These are phyloP conservation scores for Tetheella fluctuosa DNA, from an alignment of 2,888 invertebrate species.

Conservation along the genomic window DNA sequence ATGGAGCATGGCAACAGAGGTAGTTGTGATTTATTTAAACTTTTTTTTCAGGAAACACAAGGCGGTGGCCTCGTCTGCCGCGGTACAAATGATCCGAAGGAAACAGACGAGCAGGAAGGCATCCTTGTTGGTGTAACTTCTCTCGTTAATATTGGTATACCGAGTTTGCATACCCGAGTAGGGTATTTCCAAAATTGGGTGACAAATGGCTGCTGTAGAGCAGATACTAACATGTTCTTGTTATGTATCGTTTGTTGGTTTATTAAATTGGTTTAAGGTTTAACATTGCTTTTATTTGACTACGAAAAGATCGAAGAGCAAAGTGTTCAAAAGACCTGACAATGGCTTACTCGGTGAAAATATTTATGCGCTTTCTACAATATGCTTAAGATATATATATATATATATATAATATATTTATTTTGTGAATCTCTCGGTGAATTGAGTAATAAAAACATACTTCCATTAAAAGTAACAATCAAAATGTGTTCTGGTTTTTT, in stretches of 20 bases:
- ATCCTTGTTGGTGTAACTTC: slow-evolving; percentile 60
- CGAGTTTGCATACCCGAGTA: slow-evolving; percentile 52
- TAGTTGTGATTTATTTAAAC: no score
- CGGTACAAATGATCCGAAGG: slow-evolving; percentile 59
- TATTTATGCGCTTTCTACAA: no score
- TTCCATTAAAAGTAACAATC: no score
- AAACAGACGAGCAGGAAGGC: slow-evolving; percentile 44
- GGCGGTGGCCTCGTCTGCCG: slow-evolving; percentile 62
- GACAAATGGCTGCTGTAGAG: slow-evolving; percentile 28
- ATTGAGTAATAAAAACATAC: no score
- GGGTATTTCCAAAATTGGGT: slow-evolving; percentile 57
- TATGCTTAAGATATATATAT: no score
- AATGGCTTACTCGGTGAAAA: no score
- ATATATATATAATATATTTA: no score
- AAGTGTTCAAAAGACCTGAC: no score
- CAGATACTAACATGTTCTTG: slow-evolving; percentile 11
- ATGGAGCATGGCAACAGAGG: no score
- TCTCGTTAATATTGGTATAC: slow-evolving; percentile 48
- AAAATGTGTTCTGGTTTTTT: no score
- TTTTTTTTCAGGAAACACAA: slow-evolving; percentile 58
- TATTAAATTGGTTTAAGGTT: slow-evolving; percentile 22
- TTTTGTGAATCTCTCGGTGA: no score
- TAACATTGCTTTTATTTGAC: background rate
- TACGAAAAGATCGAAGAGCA: no score
- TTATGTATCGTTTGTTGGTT: slow-evolving; percentile 16